Evolutionary conservation across 2,113 vertebrate species (phyloP).

Genomic region (Campylomormyrus numenius): DNA sequence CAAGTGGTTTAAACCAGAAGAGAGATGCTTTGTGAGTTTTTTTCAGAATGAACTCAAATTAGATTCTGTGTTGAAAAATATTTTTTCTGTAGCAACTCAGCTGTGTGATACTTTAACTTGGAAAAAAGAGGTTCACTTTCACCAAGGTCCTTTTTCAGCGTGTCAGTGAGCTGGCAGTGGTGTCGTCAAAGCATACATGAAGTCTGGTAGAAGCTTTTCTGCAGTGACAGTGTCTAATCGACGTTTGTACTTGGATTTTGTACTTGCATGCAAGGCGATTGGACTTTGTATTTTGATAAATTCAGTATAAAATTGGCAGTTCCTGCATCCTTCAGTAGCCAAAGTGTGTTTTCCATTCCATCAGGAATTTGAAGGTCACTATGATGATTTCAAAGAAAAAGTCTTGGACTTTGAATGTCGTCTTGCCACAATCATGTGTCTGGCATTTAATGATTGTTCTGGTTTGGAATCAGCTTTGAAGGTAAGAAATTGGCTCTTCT

Average conservation of each 20-base stretch:
- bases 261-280: not conserved
- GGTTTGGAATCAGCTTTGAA: conserved; percentile 71
- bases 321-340: not conserved
- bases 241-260: no score
- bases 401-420: conserved; percentile 57
- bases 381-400: conserved; percentile 59
- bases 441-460: conserved; percentile 63
- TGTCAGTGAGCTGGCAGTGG: not conserved
- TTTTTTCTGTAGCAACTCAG: not conserved
- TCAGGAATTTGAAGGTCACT: conserved; percentile 65
- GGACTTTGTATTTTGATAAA: not conserved
- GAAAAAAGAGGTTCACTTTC: not conserved
- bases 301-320: not conserved
- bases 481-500: conserved; percentile 42
- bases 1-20: not conserved
- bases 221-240: not conserved
- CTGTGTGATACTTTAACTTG: not conserved
- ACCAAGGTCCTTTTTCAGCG: not conserved
- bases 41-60: not conserved
- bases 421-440: conserved; percentile 61
- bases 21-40: not conserved
- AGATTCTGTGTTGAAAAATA: not conserved
- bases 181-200: not conserved
- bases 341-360: conserved; percentile 12
- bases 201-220: not conserved